A percentile compares a stretch with the other conserved stretches of the same genome.
Evolutionary conservation across 2,888 invertebrate genomes (phyloP).

Genomic region (Luperina nickerlii): DNA sequence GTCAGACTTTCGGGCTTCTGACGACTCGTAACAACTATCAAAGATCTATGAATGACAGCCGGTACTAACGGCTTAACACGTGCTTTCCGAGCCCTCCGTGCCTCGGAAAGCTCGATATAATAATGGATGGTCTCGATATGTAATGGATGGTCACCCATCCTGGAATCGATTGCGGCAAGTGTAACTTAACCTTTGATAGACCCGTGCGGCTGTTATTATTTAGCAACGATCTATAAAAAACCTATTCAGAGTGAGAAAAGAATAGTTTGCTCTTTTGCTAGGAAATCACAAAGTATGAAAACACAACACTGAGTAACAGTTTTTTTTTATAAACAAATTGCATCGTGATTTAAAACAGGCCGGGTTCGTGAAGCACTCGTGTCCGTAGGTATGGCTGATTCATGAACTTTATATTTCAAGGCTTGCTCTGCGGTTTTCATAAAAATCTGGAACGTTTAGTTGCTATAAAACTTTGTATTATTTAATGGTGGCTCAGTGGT

Average conservation of each 20-base stretch:
- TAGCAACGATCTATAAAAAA: neutral
- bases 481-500: too few species aligned
- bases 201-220: neutral
- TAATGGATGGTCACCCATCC: neutral
- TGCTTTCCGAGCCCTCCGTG: neutral
- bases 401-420: slow-evolving; percentile 64
- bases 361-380: slow-evolving; percentile 52
- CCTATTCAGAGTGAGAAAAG: too few species aligned
- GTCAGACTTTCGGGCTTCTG: too few species aligned
- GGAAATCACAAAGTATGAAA: neutral
- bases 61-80: neutral
- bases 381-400: slow-evolving; percentile 67
- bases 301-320: slow-evolving; percentile 12
- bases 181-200: neutral
- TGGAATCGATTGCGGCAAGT: neutral
- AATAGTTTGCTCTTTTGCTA: neutral
- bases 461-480: slow-evolving; percentile 23
- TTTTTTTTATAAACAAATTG: slow-evolving; percentile 67
- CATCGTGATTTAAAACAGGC: slow-evolving; percentile 72
- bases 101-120: too few species aligned
- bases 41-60: neutral
- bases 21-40: too few species aligned
- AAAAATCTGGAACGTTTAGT: slow-evolving; percentile 39
- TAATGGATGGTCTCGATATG: too few species aligned
- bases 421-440: slow-evolving; percentile 56